A percentile compares a stretch with the other conserved stretches of the same genome.
Conservation (phyloP, 2,888 invertebrate genomes). For the Conomelus anceps region DNA sequence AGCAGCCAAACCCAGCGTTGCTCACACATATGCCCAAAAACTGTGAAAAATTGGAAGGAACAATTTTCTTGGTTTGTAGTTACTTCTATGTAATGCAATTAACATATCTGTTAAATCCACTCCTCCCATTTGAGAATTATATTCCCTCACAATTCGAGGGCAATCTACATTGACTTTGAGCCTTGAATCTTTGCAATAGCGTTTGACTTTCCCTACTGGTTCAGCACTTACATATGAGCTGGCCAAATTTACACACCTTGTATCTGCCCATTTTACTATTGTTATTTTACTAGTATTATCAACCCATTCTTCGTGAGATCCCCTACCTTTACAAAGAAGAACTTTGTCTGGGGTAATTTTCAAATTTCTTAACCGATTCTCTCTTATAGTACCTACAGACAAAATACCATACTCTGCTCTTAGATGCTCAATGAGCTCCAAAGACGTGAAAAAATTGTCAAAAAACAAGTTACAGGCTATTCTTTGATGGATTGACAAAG, state of each 20-base stretch:
- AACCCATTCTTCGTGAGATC: constrained; percentile 24
- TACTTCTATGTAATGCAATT: constrained; percentile 18
- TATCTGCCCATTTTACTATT: constrained; percentile 31
- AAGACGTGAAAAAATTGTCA: constrained; percentile 32
- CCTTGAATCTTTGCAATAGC: constrained; percentile 16
- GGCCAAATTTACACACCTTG: constrained; percentile 28
- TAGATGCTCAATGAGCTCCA: constrained; percentile 18
- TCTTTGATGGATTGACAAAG: too few relatives aligned
- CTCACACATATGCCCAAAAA: too few relatives aligned
- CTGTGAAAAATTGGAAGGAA: too few relatives aligned
- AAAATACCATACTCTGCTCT: constrained; percentile 22
- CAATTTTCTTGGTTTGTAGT: too few relatives aligned
- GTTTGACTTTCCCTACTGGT: constrained; percentile 18
- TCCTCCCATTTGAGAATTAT: too few relatives aligned
- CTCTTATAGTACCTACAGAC: constrained; percentile 20
- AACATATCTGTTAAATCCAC: constrained; percentile 25
- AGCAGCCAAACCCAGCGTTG: too few relatives aligned
- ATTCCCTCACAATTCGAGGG: too few relatives aligned
- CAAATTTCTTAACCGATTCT: constrained; percentile 19
- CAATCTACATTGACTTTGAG: constrained; percentile 15
- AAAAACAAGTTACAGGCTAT: constrained; percentile 33
- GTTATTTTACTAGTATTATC: constrained; percentile 24
- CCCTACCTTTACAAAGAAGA: constrained; percentile 22
- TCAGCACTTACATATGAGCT: constrained; percentile 26
- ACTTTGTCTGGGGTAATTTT: constrained; percentile 19